phyloP scores from a whole-genome alignment of 2,113 vertebrate genomes.

The Cryptotis parvus region DNA sequence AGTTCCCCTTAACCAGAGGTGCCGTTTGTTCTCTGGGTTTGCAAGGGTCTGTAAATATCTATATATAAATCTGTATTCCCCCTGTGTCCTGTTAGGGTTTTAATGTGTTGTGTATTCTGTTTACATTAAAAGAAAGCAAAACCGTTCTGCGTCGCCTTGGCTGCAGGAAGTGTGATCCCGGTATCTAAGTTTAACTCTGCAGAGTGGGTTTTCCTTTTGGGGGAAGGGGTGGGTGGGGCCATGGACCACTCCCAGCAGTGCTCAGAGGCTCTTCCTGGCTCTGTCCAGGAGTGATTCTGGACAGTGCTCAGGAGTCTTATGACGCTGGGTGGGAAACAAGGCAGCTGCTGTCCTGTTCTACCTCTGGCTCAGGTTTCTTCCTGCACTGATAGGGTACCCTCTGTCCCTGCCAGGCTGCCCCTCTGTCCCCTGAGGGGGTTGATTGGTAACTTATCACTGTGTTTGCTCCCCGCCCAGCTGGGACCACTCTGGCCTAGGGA shows the following conservation, averaged over 20 bases:
- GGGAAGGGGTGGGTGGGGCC: too few species aligned
- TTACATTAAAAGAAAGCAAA: slow-evolving; percentile 84
- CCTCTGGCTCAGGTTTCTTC: neutral
- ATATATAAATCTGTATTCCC: slow-evolving; percentile 51
- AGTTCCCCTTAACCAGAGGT: neutral
- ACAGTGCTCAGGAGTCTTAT: too few species aligned
- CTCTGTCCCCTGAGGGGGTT: neutral
- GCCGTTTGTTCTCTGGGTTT: slow-evolving; percentile 38
- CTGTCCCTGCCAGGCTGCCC: neutral
- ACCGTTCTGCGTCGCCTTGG: slow-evolving; percentile 24
- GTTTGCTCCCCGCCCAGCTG: neutral
- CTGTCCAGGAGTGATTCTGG: too few species aligned
- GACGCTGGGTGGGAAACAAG: too few species aligned
- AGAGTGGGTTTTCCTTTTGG: neutral
- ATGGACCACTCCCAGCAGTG: too few species aligned
- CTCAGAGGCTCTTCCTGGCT: too few species aligned
- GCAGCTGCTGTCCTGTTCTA: too few species aligned
- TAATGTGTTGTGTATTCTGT: slow-evolving; percentile 77
- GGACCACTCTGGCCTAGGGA: neutral
- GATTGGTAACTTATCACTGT: neutral
- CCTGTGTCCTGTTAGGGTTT: slow-evolving; percentile 61
- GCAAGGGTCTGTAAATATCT: slow-evolving; percentile 74
- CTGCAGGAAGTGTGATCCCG: neutral
- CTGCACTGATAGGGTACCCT: neutral
- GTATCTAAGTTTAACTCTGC: neutral